Evolutionary conservation across 2,888 invertebrate genomes (phyloP).

Genomic region (Leucophenga montana): DNA sequence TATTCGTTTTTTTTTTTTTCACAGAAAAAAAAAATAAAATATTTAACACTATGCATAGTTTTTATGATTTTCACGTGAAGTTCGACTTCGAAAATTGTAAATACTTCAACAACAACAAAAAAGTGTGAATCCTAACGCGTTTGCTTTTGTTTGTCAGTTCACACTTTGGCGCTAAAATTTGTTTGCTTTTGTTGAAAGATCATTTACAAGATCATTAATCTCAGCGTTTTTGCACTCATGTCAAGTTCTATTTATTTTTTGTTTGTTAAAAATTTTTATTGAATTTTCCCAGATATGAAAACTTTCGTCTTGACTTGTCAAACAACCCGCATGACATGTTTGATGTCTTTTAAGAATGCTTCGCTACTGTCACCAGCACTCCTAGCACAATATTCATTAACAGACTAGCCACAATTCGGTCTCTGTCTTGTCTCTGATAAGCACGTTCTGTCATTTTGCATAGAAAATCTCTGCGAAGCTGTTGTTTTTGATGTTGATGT

Average conservation of each 20-base stretch:
- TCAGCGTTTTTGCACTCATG: neutral
- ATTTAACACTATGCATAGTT: too few relatives aligned
- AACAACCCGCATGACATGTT: conserved; percentile 19
- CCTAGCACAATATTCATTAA: neutral
- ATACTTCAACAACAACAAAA: too few relatives aligned
- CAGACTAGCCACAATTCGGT: conserved; percentile 16
- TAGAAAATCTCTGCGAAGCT: conserved; percentile 13
- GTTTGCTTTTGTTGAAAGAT: neutral
- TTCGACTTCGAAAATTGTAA: too few relatives aligned
- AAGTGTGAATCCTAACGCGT: neutral
- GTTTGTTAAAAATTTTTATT: neutral
- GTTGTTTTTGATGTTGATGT: neutral
- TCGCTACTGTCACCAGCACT: too few relatives aligned
- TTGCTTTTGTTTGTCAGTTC: conserved; percentile 46
- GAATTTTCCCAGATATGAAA: neutral
- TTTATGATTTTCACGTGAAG: too few relatives aligned
- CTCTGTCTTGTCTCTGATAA: conserved; percentile 47
- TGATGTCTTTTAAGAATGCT: neutral
- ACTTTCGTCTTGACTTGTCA: conserved; percentile 15
- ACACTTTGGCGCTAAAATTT: conserved; percentile 61
- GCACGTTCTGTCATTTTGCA: conserved; percentile 44
- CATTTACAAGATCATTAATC: conserved; percentile 20
- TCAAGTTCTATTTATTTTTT: neutral
- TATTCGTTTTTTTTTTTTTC: too few relatives aligned
- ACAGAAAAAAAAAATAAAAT: too few relatives aligned